Evolutionary conservation across 2,797 vertebrate genomes (phyloP).

Genomic region (Alosa sapidissima): DNA sequence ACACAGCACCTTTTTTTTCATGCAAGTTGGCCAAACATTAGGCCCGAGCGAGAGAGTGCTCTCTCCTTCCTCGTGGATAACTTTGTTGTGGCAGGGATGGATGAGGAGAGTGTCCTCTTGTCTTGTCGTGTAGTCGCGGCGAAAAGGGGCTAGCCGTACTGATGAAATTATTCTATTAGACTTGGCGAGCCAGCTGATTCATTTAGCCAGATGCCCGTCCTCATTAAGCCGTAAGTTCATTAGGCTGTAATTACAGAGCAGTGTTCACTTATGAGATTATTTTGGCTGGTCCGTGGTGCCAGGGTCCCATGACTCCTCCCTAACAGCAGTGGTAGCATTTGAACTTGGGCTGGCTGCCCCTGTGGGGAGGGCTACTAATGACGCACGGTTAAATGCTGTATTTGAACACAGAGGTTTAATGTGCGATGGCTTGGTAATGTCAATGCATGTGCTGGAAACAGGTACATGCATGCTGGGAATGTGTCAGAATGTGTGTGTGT

Average conservation of each 20-base stretch:
- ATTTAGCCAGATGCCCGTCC: constrained; percentile 8
- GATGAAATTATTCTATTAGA: neutral
- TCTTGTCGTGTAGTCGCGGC: neutral
- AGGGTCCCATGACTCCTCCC: constrained; percentile 15
- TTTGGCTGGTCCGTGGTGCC: neutral
- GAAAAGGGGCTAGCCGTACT: neutral
- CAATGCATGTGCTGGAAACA: neutral
- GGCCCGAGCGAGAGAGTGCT: neutral
- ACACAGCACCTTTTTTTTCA: constrained; percentile 2
- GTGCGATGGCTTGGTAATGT: neutral
- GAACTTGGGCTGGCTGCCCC: neutral
- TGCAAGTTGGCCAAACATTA: neutral
- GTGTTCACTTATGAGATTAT: neutral
- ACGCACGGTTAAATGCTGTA: neutral
- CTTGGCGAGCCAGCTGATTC: neutral
- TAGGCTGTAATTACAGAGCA: neutral
- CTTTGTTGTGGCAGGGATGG: neutral
- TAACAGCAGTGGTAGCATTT: constrained; percentile 12
- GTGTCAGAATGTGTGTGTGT: constrained; percentile 29
- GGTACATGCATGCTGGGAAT: too few species aligned
- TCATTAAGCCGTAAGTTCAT: constrained; percentile 9
- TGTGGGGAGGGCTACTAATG: neutral
- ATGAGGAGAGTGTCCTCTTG: neutral
- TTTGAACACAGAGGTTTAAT: neutral
- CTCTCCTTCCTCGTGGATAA: neutral